Percentiles rank a stretch among this genome's conserved stretches.
Evolutionary conservation across 2,113 vertebrate species (phyloP).

Genomic region (Python bivittatus): DNA sequence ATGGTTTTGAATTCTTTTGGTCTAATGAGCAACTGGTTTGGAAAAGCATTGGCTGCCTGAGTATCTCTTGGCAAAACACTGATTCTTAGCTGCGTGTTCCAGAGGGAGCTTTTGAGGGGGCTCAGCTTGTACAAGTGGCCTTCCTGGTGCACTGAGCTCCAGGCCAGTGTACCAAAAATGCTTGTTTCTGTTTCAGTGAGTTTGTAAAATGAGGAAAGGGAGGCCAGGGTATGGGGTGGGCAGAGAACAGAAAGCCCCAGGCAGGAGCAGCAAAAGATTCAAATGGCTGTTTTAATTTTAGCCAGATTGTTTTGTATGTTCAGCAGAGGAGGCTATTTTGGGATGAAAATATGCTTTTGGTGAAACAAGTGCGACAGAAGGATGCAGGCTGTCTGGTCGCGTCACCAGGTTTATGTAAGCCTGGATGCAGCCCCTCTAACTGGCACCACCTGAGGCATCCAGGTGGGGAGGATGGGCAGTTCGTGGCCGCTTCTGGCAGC

Average conservation of each 20-base stretch:
- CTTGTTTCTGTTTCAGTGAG: constrained; percentile 65
- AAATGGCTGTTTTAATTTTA: constrained; percentile 71
- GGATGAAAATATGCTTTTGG: constrained; percentile 48
- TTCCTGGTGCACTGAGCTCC: constrained; percentile 36
- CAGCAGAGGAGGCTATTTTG: constrained; percentile 47
- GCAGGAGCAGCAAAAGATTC: constrained; percentile 58
- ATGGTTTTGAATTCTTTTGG: background rate
- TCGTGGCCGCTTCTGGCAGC: background rate
- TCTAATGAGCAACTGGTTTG: background rate
- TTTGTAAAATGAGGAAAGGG: constrained; percentile 55
- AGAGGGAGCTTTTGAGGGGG: background rate
- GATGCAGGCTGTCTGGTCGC: constrained; percentile 13
- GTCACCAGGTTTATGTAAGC: background rate
- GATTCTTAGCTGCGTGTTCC: background rate
- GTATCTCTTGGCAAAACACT: background rate
- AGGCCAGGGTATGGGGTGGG: background rate
- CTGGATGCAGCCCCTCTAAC: background rate
- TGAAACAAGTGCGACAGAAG: constrained; percentile 30
- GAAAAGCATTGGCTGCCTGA: background rate
- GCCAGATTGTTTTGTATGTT: constrained; percentile 61
- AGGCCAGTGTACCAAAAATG: constrained; percentile 46
- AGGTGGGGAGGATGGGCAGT: background rate
- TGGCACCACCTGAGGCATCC: background rate
- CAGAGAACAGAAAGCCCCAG: constrained; percentile 57
- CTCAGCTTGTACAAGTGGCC: constrained; percentile 32